Evolutionary conservation across 1,140 invertebrate genomes (phyloP).

Genomic region (Heterodera schachtii): DNA sequence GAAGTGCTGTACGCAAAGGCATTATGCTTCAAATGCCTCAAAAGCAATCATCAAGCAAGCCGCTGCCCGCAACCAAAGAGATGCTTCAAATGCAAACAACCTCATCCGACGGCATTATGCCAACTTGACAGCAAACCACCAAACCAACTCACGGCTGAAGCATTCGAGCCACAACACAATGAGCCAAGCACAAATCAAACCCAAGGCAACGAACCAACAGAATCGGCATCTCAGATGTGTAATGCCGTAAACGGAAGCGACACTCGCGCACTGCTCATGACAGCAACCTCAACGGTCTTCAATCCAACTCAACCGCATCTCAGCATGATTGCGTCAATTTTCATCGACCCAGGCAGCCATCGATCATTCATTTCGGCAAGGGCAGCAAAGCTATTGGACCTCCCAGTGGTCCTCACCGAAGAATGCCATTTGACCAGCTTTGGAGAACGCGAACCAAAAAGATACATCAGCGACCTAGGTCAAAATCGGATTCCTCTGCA

Average conservation of each 20-base stretch:
- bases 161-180: no score
- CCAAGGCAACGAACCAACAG: background rate
- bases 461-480: conserved; percentile 6
- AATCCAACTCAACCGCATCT: background rate
- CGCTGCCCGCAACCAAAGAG: background rate
- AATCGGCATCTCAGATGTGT: no score
- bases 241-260: background rate
- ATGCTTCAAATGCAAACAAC: background rate
- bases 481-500: background rate
- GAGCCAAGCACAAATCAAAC: background rate
- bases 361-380: background rate
- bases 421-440: background rate
- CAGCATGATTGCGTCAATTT: background rate
- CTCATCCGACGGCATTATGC: background rate
- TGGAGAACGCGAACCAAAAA: background rate
- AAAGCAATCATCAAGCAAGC: background rate
- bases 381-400: background rate
- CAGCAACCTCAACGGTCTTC: background rate
- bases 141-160: background rate
- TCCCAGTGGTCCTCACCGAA: background rate
- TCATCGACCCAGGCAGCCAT: conserved; percentile 5
- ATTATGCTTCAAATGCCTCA: conserved; percentile 2
- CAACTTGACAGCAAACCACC: no score
- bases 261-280: background rate
- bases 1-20: background rate